Base-by-base conservation (phyloP, 1,140 invertebrate species). In the Sitodiplosis mosellana region DNA sequence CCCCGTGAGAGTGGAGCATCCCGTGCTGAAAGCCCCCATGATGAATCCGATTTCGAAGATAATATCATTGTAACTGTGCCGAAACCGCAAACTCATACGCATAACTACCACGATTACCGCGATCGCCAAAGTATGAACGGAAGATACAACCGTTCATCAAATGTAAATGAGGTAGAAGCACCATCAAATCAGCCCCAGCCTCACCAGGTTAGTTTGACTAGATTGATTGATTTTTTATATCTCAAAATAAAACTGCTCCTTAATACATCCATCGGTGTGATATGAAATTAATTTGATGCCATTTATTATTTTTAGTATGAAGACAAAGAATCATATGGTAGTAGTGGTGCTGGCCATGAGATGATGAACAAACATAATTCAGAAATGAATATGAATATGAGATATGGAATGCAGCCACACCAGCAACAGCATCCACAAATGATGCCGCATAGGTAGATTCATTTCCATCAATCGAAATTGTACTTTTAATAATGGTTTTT, bases 21-120 rank as follows among this genome's bases (percentile, higher is more conserved):
- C 10, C 20, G 46, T 7, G 33, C 33, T 19, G 20, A 17, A 2
- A 33, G 27, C 7, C 33, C 46, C 14, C 50, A 60, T 55, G 65
- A 61, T 33, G 70, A 71, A 51, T 73, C 71, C 14, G 72, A 73
- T 50, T 71, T 62, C 38, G 71, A 73, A 49, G 71, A 74, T 60
- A 72, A 73, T 58, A 70, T 72, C 53, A 72, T 69, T 19, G 69
- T 73, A 38, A 71, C 63, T 52, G 69, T 73, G 61, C 69, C 72
- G 48, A 61, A 67, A 18, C 59, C 58, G 41, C 59, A 44, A 51
- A 45, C 46, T 48, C 59, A 44, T 51, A 45, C 47, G 49, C 54
- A 49, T 36, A 48, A 48, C 44, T 14, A 27, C 33, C 27, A 38
- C 27, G 56, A 52, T 52, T 55, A 54, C 46, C 48, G 59, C 55